A percentile compares a stretch with the other conserved stretches of the same genome.
phyloP scores from a whole-genome alignment of 2,113 vertebrate genomes.

The Dascyllus trimaculatus region DNA sequence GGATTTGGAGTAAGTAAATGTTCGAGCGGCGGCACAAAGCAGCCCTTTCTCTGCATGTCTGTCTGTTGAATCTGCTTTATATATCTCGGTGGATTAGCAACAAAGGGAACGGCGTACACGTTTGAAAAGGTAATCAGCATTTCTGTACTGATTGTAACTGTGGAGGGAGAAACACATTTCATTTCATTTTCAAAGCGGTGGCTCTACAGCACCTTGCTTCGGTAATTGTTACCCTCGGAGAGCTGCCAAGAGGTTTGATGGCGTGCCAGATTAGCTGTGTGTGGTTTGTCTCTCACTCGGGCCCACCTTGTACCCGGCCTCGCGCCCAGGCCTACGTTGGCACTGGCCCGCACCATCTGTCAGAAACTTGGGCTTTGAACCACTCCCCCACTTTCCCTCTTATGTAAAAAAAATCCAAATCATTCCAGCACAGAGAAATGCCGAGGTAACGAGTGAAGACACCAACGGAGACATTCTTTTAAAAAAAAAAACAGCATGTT shows the following conservation, averaged over 20 bases:
- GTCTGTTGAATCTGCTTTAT: slow-evolving; percentile 47
- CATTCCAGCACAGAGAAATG: slow-evolving; percentile 23
- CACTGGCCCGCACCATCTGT: slow-evolving; percentile 75
- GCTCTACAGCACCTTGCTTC: slow-evolving; percentile 62
- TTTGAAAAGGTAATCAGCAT: slow-evolving; percentile 67
- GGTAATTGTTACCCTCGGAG: slow-evolving; percentile 75
- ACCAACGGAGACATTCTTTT: background rate
- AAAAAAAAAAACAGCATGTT: background rate
- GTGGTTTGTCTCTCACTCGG: slow-evolving; percentile 73
- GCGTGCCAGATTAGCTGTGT: slow-evolving; percentile 75
- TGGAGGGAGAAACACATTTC: slow-evolving; percentile 55
- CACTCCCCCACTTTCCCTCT: background rate
- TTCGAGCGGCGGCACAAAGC: slow-evolving; percentile 30
- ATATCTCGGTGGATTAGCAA: slow-evolving; percentile 47
- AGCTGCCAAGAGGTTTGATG: slow-evolving; percentile 70
- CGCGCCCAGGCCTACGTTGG: slow-evolving; percentile 66
- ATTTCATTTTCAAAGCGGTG: slow-evolving; percentile 69
- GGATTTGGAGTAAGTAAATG: slow-evolving; percentile 39
- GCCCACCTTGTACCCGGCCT: slow-evolving; percentile 70
- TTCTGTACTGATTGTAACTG: slow-evolving; percentile 55
- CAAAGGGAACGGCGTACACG: slow-evolving; percentile 31
- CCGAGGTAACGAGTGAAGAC: slow-evolving; percentile 17
- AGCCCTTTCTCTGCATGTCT: slow-evolving; percentile 6
- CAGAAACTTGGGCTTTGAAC: slow-evolving; percentile 60
- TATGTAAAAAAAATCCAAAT: slow-evolving; percentile 7